A percentile compares a stretch with the other conserved stretches of the same genome.
These are phyloP conservation scores for Glyphotaelius pellucidus DNA, from an alignment of 2,888 invertebrate genomes.

Conservation along the genomic window DNA sequence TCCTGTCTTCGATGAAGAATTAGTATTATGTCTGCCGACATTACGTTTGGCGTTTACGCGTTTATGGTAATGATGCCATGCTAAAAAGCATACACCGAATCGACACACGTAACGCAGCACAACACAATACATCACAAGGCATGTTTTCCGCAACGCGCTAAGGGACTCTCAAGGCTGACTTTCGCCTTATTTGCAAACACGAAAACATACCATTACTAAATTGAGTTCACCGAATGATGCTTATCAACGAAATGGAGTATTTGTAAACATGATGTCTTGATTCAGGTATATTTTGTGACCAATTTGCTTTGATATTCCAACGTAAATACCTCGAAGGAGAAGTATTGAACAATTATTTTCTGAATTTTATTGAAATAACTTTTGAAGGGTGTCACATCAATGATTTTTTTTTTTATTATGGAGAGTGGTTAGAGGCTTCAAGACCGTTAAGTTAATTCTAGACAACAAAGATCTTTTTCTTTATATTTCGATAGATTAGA, in stretches of 20 bases:
- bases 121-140: neutral
- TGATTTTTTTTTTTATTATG: too few species aligned
- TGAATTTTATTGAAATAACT: too few species aligned
- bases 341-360: too few species aligned
- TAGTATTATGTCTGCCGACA: constrained; percentile 5
- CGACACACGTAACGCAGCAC: too few species aligned
- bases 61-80: constrained; percentile 6
- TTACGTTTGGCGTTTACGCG: constrained; percentile 9
- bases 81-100: neutral
- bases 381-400: too few species aligned
- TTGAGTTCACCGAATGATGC: neutral
- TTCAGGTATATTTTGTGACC: neutral
- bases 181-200: constrained; percentile 25
- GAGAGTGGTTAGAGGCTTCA: too few species aligned
- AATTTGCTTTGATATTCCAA: too few species aligned
- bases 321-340: too few species aligned
- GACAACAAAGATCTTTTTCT: too few species aligned
- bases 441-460: too few species aligned
- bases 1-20: constrained; percentile 4
- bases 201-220: constrained; percentile 9
- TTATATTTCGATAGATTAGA: too few species aligned
- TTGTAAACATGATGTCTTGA: neutral
- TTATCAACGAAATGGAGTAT: neutral
- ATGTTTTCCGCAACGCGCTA: neutral
- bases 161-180: constrained; percentile 27